These are phyloP conservation scores for Sceloporus tristichus DNA, from an alignment of 2,113 vertebrate genomes.

Conservation along the genomic window DNA sequence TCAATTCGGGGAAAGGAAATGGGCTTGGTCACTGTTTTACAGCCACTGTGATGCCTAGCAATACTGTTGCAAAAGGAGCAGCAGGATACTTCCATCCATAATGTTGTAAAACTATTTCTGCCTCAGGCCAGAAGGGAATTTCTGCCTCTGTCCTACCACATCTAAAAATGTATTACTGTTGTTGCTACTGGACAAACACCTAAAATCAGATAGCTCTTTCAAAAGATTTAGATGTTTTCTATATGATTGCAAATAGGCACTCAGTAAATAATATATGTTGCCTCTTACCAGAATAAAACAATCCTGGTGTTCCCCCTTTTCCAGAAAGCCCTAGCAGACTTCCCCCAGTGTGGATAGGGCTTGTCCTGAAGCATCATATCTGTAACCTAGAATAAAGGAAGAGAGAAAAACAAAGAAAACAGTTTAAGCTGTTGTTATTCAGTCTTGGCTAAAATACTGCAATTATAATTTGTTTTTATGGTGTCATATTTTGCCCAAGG, in stretches of 20 bases:
- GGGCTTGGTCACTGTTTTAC: no score
- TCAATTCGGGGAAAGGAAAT: no score
- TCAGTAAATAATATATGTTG: slow-evolving; percentile 16
- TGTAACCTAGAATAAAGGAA: slow-evolving; percentile 85
- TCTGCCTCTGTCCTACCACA: not conserved
- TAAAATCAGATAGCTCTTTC: not conserved
- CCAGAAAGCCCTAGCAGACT: slow-evolving; percentile 93
- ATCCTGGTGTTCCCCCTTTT: slow-evolving; percentile 94
- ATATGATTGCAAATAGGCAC: slow-evolving; percentile 11
- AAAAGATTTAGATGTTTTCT: not conserved
- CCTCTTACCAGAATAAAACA: slow-evolving; percentile 93
- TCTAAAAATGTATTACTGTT: not conserved
- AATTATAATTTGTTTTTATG: not conserved
- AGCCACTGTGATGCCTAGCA: no score
- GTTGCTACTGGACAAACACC: not conserved
- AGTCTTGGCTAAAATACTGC: not conserved
- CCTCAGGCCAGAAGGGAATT: not conserved
- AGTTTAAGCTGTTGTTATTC: not conserved
- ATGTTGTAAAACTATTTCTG: no score
- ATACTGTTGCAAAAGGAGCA: no score
- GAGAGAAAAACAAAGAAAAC: not conserved
- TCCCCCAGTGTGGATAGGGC: slow-evolving; percentile 95
- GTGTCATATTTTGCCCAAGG: not conserved
- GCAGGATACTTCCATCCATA: no score
- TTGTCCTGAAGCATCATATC: slow-evolving; percentile 99